Evolutionary conservation across 1,140 invertebrate species (phyloP).

Genomic region (Ceratoteleas bidentatus): DNA sequence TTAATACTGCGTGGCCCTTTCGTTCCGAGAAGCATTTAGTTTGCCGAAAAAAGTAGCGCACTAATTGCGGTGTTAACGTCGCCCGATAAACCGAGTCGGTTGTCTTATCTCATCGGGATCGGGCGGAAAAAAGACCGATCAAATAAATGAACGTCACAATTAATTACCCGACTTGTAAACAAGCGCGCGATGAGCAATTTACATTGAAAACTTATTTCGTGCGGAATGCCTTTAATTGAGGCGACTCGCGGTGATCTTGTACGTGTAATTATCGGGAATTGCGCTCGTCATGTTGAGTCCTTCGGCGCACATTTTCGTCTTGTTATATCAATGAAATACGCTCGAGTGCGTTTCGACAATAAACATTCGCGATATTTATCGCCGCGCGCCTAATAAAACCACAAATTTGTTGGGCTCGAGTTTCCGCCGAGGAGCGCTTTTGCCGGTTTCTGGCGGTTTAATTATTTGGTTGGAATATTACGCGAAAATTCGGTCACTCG

Average conservation of each 20-base stretch:
- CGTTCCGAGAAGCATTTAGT: not conserved
- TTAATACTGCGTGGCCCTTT: not conserved
- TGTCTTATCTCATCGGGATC: constrained; percentile 46
- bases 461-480: no score
- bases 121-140: constrained; percentile 39
- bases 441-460: no score
- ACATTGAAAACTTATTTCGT: constrained; percentile 49
- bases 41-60: constrained; percentile 30
- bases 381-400: not conserved
- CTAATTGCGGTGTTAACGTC: constrained; percentile 25
- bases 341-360: constrained; percentile 11
- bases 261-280: constrained; percentile 47
- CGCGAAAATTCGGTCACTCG: no score
- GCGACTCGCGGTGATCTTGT: constrained; percentile 29
- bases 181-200: constrained; percentile 42
- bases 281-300: constrained; percentile 6
- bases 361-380: constrained; percentile 1
- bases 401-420: not conserved
- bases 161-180: constrained; percentile 59
- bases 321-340: constrained; percentile 8
- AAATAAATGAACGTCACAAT: constrained; percentile 52
- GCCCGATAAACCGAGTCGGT: constrained; percentile 26
- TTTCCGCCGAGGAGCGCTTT: no score
- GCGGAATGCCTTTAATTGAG: constrained; percentile 44
- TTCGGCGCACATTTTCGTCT: constrained; percentile 19